Base-by-base conservation (phyloP, 2,113 vertebrate genomes). In the Gorilla gorilla region DNA sequence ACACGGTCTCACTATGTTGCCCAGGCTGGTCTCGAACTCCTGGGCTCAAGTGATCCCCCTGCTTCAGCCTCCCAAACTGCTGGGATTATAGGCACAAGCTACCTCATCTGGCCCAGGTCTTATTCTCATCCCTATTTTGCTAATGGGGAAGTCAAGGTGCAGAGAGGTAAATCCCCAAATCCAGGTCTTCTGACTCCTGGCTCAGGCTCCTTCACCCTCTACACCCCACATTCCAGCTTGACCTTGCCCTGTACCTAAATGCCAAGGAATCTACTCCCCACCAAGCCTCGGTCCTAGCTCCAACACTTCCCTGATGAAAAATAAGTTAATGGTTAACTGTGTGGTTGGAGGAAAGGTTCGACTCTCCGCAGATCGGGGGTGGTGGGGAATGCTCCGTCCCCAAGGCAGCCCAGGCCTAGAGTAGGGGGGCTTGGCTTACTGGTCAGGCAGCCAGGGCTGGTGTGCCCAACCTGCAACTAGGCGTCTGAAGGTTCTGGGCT, bases 231-330 rank as follows among this genome's bases (percentile, higher is more conserved):
- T 9, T 25, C 48, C 27, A 20, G 57, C 40, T 64, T 38, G 89
- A 25, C 14, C 9, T 72, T 17, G 1, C 59, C 61, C n/a, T 43
- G 18, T 25, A 27, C 57, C 94, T 61, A 43, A 72, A 81, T 12
- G 30, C 27, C 81, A 89, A 50, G 87, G 75, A 40, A 32, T 52
- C 92, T 73, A 52, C 22, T 89, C 59, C 50, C 38, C 10, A 8
- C n/a, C 25, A 45, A 87, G 91, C 38, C 64, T 85, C 5, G 14
- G 72, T 35, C 87, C 91, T 38, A 70, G 85, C 32, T 61, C 88
- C 73, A 35, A 17, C 40, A 7, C 48, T 20, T 70, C 79, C 89
- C 66, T 20, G 5, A 45, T 32, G 72, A 79, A 72, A 93, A 55
- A 18, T 0, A 73, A 82, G 85, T 80, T 89, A 86, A 66, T 45